Conservation (phyloP, 2,888 invertebrate genomes). For the Cephus pygmeus region DNA sequence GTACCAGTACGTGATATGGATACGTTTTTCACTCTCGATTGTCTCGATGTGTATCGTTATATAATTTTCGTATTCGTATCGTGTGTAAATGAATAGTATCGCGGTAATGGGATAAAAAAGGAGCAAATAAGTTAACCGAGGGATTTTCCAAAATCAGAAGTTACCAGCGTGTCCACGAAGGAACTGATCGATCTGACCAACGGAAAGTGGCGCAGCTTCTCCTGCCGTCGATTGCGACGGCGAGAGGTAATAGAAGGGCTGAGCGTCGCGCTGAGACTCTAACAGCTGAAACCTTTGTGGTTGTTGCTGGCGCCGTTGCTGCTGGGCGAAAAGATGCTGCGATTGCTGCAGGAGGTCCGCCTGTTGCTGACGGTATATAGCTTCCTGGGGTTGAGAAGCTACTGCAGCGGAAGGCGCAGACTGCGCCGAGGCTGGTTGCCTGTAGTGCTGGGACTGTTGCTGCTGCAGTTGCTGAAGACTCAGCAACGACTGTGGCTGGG, state of each 20-base stretch:
- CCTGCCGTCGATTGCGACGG: constrained; percentile 46
- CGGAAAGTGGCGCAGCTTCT: constrained; percentile 65
- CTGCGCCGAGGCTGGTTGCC: constrained; percentile 52
- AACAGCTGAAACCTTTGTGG: constrained; percentile 63
- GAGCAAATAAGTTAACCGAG: constrained; percentile 6
- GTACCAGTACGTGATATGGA: background rate
- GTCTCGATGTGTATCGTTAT: constrained; percentile 57
- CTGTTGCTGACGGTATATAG: constrained; percentile 72
- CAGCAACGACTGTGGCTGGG: constrained; percentile 70
- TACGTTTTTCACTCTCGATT: constrained; percentile 58
- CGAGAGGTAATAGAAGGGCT: constrained; percentile 62
- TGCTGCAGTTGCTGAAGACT: constrained; percentile 72
- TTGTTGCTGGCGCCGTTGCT: constrained; percentile 56
- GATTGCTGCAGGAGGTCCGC: constrained; percentile 74
- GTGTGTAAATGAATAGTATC: constrained; percentile 36
- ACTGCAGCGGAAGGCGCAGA: constrained; percentile 54
- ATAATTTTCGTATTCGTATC: background rate
- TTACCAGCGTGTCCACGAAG: constrained; percentile 70
- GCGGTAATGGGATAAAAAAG: background rate
- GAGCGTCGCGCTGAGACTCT: constrained; percentile 60
- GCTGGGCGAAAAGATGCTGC: constrained; percentile 74
- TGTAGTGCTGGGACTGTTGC: constrained; percentile 43
- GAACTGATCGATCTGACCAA: constrained; percentile 84
- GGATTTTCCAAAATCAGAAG: constrained; percentile 25
- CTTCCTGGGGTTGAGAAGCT: constrained; percentile 53